Base-by-base conservation (phyloP, 2,797 vertebrate species). In the Karalla daura region DNA sequence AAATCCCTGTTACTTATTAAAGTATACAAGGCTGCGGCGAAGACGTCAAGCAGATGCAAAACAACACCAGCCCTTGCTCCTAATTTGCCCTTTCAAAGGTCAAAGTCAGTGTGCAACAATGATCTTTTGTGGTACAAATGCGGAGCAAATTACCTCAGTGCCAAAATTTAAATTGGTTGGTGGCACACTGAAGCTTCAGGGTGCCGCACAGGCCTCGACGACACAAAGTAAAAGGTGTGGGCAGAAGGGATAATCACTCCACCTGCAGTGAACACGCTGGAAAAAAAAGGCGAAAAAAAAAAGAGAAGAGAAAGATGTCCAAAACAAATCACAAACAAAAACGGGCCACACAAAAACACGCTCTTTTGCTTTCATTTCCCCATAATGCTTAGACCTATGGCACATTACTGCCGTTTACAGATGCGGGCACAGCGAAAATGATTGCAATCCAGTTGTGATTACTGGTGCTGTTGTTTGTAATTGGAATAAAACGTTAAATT, bases 121-220 rank as follows among this genome's bases (percentile, higher is more conserved):
- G 40, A 73, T 75, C 73, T 78, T 83, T 80, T 79, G 60, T 80
- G 59, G 30, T 47, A 56, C 63, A 80, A 81, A 70, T 50, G 45
- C 40, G 40, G 67, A 81, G 62, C 62, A 69, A 74, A 88, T 85
- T 73, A 76, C 73, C 60, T 50, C 63, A n/a, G 45, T 69, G 49
- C 47, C 63, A 74, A 66, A 63, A 61, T 70, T 68, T 39, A 64
- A 79, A 85, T 83, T 75, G 64, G 56, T 62, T 61, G 60, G 58
- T 70, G 47, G 56, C 23, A 1, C 32, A 54, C 44, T 44, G 14
- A 67, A 64, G 69, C 70, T 63, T 80, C 39, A 62, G 61, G 66
- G 55, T 30, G 32, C 54, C 6, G 15, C 61, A 70, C 52, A 47
- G 36, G 54, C 56, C 72, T 55, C 68, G 59, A 76, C 54, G 44